phyloP scores from a whole-genome alignment of 1,140 invertebrate genomes.

The Drosophila busckii region DNA sequence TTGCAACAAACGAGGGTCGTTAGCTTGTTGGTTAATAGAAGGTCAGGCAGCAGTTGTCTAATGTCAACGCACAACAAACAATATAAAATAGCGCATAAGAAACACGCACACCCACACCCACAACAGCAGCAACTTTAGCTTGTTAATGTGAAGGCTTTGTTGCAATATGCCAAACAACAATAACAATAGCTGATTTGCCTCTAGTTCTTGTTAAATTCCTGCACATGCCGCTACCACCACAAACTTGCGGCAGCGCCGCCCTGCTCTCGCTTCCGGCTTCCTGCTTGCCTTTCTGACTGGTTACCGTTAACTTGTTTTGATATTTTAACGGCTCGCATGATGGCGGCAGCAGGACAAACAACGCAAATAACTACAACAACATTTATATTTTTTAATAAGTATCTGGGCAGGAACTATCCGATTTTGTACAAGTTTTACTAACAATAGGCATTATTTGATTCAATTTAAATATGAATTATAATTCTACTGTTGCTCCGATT shows the following conservation, averaged over 20 bases:
- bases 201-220: slow-evolving; percentile 45
- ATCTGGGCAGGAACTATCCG: too few relatives aligned
- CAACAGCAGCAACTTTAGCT: neutral
- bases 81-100: too few relatives aligned
- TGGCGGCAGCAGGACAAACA: slow-evolving; percentile 19
- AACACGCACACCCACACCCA: slow-evolving; percentile 12
- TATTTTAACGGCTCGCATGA: slow-evolving; percentile 72
- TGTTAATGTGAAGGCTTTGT: slow-evolving; percentile 42
- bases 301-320: slow-evolving; percentile 73
- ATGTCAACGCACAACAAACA: slow-evolving; percentile 38
- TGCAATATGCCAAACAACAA: slow-evolving; percentile 31
- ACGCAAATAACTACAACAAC: slow-evolving; percentile 32
- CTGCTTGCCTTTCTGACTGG: slow-evolving; percentile 48
- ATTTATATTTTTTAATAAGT: slow-evolving; percentile 45
- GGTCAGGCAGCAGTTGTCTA: slow-evolving; percentile 29
- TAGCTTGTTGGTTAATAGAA: slow-evolving; percentile 48
- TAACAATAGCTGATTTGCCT: slow-evolving; percentile 19
- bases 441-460: too few relatives aligned
- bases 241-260: slow-evolving; percentile 70
- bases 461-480: too few relatives aligned
- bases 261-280: slow-evolving; percentile 71
- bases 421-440: too few relatives aligned
- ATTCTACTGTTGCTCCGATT: too few relatives aligned
- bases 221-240: slow-evolving; percentile 55
- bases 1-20: slow-evolving; percentile 15